These are phyloP conservation scores for Dascyllus trimaculatus DNA, from an alignment of 2,113 vertebrate genomes.

Conservation along the genomic window DNA sequence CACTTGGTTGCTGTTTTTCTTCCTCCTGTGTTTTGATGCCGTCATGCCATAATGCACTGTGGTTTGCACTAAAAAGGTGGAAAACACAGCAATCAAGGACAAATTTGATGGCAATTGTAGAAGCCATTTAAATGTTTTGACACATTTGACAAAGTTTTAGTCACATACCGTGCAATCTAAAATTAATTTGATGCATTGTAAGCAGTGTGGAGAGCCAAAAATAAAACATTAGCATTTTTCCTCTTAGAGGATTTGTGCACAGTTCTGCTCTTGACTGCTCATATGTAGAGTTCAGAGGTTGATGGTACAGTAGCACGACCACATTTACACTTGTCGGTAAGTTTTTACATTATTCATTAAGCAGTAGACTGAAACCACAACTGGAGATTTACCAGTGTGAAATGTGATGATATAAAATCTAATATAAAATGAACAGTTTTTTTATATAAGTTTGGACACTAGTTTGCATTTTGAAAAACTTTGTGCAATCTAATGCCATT, in stretches of 20 bases:
- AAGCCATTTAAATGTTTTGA: conserved; percentile 54
- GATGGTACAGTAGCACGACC: conserved; percentile 3
- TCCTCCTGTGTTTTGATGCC: conserved; percentile 16
- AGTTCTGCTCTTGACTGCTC: conserved; percentile 4
- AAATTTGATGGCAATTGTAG: conserved; percentile 48
- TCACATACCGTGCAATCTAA: conserved; percentile 46
- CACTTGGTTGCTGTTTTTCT: background rate
- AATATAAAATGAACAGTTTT: conserved; percentile 12
- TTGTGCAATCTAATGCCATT: conserved; percentile 31
- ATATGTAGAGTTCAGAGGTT: conserved; percentile 24
- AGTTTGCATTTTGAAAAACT: conserved; percentile 30
- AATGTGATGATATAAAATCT: conserved; percentile 2
- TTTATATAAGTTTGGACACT: conserved; percentile 15
- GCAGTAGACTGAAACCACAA: conserved; percentile 3
- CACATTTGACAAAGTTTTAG: conserved; percentile 53
- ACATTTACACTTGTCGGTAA: background rate
- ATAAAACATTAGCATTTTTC: conserved; percentile 40
- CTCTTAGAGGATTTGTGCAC: background rate
- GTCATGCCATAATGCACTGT: conserved; percentile 3
- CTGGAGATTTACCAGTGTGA: conserved; percentile 5
- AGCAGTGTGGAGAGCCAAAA: conserved; percentile 35
- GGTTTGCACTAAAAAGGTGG: conserved; percentile 28
- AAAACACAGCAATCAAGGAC: conserved; percentile 44
- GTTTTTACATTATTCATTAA: conserved; percentile 30
- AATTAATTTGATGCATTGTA: conserved; percentile 59